Percentiles rank a stretch among this genome's conserved stretches.
Evolutionary conservation across 2,113 vertebrate genomes (phyloP).

Genomic region (Larimichthys polyactis): DNA sequence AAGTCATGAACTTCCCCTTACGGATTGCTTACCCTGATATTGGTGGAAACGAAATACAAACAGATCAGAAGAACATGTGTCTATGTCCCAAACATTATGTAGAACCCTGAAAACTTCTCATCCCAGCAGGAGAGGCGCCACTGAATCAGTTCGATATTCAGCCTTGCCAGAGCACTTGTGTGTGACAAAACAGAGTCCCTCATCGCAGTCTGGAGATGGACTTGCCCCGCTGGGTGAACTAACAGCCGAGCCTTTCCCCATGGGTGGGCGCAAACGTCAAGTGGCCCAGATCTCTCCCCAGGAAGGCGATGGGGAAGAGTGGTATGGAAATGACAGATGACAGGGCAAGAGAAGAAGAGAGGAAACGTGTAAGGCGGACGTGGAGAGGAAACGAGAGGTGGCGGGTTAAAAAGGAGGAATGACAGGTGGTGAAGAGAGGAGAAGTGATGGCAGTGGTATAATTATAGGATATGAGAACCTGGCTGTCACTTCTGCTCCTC

Average conservation of each 20-base stretch:
- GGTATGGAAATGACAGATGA: constrained; percentile 52
- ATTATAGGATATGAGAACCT: constrained; percentile 53
- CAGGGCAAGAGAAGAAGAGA: constrained; percentile 19
- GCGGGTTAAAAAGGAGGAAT: constrained; percentile 25
- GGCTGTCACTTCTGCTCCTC: constrained; percentile 45
- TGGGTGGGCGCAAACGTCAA: constrained; percentile 11
- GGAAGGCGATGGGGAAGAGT: not conserved
- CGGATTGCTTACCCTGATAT: no score
- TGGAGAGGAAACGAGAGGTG: constrained; percentile 17
- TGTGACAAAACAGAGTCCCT: constrained; percentile 25
- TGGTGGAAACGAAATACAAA: no score
- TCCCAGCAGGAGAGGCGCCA: not conserved
- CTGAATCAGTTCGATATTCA: not conserved
- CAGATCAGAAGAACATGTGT: no score
- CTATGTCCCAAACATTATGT: no score
- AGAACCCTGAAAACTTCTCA: not conserved
- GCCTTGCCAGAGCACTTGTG: constrained; percentile 11
- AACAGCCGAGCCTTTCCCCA: constrained; percentile 19
- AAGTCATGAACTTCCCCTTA: no score
- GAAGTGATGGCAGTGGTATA: constrained; percentile 38
- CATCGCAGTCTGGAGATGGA: constrained; percentile 11
- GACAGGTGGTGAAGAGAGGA: constrained; percentile 35
- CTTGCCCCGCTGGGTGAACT: not conserved
- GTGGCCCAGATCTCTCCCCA: constrained; percentile 26
- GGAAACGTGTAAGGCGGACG: not conserved